phyloP scores from a whole-genome alignment of 1,140 invertebrate species.

The Paramacrobiotus metropolitanus region DNA sequence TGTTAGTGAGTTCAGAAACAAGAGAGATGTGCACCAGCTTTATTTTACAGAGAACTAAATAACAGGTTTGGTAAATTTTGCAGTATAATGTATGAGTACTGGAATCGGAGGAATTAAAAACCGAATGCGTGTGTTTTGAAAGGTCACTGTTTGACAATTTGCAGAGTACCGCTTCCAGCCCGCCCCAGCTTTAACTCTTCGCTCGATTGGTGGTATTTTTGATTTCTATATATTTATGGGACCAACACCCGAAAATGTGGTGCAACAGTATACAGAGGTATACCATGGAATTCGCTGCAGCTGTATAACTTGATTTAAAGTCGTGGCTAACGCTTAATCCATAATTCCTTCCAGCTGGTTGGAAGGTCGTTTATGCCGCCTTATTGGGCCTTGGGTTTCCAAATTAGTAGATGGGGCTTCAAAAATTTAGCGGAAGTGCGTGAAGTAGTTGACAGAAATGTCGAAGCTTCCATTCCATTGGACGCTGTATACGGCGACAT shows the following conservation, averaged over 20 bases:
- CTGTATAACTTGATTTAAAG: background rate
- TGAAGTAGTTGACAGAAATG: slow-evolving; percentile 17
- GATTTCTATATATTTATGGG: slow-evolving; percentile 28
- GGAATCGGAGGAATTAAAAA: too few relatives aligned
- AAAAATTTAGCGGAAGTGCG: slow-evolving; percentile 15
- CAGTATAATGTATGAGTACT: too few relatives aligned
- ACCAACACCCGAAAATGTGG: slow-evolving; percentile 24
- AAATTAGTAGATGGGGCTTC: slow-evolving; percentile 25
- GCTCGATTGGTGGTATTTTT: slow-evolving; percentile 20
- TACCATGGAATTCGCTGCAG: slow-evolving; percentile 7
- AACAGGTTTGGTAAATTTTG: too few relatives aligned
- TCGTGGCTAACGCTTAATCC: too few relatives aligned
- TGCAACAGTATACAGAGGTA: slow-evolving; percentile 28
- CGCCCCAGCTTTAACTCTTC: slow-evolving; percentile 16
- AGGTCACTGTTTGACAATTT: too few relatives aligned
- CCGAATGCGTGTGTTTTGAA: too few relatives aligned
- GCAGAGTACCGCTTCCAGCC: slow-evolving; percentile 13
- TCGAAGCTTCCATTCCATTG: slow-evolving; percentile 17
- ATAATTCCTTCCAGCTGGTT: slow-evolving; percentile 16
- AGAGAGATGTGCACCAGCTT: too few relatives aligned
- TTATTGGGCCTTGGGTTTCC: slow-evolving; percentile 30
- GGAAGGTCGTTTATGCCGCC: slow-evolving; percentile 27
- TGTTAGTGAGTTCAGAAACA: too few relatives aligned
- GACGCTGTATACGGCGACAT: slow-evolving; percentile 18
- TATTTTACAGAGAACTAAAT: too few relatives aligned